Base-by-base conservation (phyloP, 2,888 invertebrate species). In the Diloba caeruleocephala region DNA sequence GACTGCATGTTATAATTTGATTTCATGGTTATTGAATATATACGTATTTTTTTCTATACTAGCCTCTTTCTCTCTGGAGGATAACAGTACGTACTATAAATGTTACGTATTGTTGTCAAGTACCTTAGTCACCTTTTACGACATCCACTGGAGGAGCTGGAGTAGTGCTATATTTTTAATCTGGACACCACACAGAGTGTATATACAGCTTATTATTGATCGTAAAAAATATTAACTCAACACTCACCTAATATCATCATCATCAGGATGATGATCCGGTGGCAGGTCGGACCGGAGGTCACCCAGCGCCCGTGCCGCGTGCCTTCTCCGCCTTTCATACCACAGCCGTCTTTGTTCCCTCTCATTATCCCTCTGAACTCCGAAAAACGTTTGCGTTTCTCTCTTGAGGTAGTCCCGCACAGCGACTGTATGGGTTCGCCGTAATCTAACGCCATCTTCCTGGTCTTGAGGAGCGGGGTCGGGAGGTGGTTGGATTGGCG, bases 341-440 rank as follows among this genome's bases (percentile, higher is more conserved):
- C 98, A 98, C 82, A 96, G 88, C 80, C 95, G 94, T 82, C 95
- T 95, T 88, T 96, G 96, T 78, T 95, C 95, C 74, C 95, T 95
- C 84, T 97, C 97, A 71, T 95, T 95, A 73, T 96, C 96, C 78
- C 96, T 96, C 79, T 96, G 96, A 51, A 98, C 96, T 13, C 97
- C 98, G 85, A 98, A 97, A 90, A 98, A 98, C 71, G 96, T 96
- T 49, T 97, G 96, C 50, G 97, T 96, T 84, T 97, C 97, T 70
- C 95, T 94, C 82, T 95, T 96, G 79, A 97, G 95, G 86, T 96
- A 97, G 81, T 96, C 91, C 62, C 92, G 82, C 37, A 93, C 92
- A n/a, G 88, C 91, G 7, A 90, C 84, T 0, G 92, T 91, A 66
- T 92, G 90, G 2, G 77, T 88, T 43, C 90, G 77, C 43, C 92